Conservation (phyloP, 1,140 invertebrate genomes). For the Bombyx mandarina region DNA sequence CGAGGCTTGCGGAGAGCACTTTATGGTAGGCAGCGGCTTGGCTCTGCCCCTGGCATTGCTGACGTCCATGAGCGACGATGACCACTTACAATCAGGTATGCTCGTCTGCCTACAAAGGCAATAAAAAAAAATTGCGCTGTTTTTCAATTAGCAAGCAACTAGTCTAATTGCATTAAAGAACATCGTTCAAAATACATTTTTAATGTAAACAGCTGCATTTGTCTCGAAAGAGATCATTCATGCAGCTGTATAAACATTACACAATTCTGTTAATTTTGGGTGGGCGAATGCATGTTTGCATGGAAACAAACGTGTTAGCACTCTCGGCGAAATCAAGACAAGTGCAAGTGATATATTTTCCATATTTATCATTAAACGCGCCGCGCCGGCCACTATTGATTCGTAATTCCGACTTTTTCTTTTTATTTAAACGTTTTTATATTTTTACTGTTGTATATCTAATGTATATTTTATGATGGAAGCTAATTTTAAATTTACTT, state of each 20-base stretch:
- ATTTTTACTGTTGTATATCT: constrained; percentile 16
- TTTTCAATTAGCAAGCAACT: too few relatives aligned
- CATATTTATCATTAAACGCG: constrained; percentile 22
- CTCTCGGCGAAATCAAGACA: constrained; percentile 24
- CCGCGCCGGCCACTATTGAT: constrained; percentile 11
- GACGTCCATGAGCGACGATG: too few relatives aligned
- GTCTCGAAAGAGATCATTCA: constrained; percentile 18
- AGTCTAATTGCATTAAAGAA: too few relatives aligned
- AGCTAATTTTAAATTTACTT: constrained; percentile 16
- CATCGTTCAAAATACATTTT: neutral
- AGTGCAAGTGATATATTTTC: constrained; percentile 27
- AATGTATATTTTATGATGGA: constrained; percentile 15
- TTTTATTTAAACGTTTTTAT: constrained; percentile 15
- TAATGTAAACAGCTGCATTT: constrained; percentile 32
- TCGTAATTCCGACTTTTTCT: neutral
- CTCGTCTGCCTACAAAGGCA: too few relatives aligned
- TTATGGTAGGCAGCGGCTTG: too few relatives aligned
- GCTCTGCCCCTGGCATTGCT: too few relatives aligned
- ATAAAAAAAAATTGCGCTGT: too few relatives aligned
- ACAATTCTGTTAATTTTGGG: constrained; percentile 23
- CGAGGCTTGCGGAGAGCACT: too few relatives aligned
- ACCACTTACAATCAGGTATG: too few relatives aligned
- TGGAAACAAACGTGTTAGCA: constrained; percentile 46
- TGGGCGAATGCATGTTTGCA: constrained; percentile 49
- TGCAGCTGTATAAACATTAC: constrained; percentile 44